Evolutionary conservation across 2,113 vertebrate species (phyloP).

Genomic region (Synodontis membranacea): DNA sequence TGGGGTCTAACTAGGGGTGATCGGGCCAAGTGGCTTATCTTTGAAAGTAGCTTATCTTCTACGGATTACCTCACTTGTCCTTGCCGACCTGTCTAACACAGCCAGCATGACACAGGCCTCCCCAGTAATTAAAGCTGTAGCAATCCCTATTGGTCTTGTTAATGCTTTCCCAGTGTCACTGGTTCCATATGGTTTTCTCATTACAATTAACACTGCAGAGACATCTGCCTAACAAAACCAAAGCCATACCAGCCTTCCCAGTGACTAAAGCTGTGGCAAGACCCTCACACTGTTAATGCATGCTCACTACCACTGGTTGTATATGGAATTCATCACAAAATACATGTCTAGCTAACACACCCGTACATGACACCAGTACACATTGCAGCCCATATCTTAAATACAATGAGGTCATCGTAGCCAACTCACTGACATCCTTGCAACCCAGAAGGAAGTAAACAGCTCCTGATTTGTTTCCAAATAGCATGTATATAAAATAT

Average conservation of each 20-base stretch:
- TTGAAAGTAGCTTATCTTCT: background rate
- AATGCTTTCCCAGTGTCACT: background rate
- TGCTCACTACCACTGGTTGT: background rate
- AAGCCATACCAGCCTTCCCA: background rate
- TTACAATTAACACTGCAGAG: slow-evolving; percentile 7
- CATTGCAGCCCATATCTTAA: background rate
- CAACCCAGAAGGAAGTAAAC: background rate
- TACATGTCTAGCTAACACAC: background rate
- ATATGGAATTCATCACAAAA: background rate
- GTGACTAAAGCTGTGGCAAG: background rate
- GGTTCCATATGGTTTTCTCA: background rate
- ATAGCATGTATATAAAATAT: background rate
- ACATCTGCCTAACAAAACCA: background rate
- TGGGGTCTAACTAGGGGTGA: background rate
- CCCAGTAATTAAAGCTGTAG: slow-evolving; percentile 9
- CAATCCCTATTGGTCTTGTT: background rate
- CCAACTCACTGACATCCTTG: background rate
- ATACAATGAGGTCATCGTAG: background rate
- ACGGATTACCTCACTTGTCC: background rate
- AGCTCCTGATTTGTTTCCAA: background rate
- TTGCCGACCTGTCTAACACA: background rate
- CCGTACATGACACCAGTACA: background rate
- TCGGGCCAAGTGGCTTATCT: background rate
- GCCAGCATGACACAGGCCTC: background rate
- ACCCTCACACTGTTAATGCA: background rate